Evolutionary conservation across 2,113 vertebrate species (phyloP).

Genomic region (Connochaetes taurinus): DNA sequence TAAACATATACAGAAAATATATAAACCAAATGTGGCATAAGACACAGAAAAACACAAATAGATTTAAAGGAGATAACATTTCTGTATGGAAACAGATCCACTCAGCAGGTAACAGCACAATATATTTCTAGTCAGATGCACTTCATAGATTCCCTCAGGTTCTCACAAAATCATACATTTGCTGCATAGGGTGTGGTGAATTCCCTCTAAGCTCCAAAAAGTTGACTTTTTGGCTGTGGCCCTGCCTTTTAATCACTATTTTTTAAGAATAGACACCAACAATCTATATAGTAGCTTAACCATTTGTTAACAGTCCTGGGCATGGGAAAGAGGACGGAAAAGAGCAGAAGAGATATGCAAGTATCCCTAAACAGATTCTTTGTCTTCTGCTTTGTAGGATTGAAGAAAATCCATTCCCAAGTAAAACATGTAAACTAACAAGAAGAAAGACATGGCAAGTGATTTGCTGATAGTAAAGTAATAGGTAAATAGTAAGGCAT

Average conservation of each 20-base stretch:
- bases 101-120: background rate
- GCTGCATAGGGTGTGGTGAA: background rate
- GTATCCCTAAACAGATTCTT: background rate
- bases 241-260: background rate
- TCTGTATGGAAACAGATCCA: background rate
- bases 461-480: background rate
- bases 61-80: background rate
- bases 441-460: background rate
- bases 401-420: background rate
- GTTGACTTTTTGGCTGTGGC: background rate
- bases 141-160: background rate
- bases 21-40: background rate
- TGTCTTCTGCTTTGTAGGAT: background rate
- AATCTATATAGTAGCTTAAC: background rate
- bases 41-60: background rate
- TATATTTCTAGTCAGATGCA: background rate
- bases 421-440: background rate
- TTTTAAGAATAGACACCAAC: background rate
- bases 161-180: background rate
- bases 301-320: background rate
- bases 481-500: background rate
- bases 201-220: background rate
- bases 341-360: background rate
- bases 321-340: rapidly evolving
- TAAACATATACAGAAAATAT: background rate